Conservation (phyloP, 2,113 vertebrate species). For the Grammomys dolichurus region DNA sequence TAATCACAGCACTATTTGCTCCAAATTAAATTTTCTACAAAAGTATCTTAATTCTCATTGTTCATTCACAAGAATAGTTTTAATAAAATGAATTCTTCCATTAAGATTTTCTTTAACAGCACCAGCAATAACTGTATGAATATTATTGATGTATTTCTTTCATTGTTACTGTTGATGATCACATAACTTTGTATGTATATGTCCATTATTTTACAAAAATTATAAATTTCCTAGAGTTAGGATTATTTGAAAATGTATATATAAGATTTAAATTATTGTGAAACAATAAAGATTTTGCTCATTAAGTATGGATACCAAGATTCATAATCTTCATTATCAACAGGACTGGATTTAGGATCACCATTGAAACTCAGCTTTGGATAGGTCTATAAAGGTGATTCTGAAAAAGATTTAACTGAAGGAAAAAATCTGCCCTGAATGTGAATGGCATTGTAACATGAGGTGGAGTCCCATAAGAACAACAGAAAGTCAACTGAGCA, state of each 20-base stretch:
- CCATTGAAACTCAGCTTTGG: background rate
- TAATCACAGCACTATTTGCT: background rate
- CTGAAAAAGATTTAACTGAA: background rate
- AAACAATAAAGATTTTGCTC: slow-evolving; percentile 38
- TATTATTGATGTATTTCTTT: background rate
- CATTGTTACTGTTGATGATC: background rate
- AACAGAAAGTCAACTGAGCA: background rate
- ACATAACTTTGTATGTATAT: background rate
- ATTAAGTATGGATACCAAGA: background rate
- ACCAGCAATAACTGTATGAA: background rate
- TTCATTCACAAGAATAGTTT: background rate
- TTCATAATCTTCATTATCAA: background rate
- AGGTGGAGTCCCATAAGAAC: background rate
- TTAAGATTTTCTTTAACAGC: background rate
- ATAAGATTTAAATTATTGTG: slow-evolving; percentile 10
- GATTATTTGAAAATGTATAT: background rate
- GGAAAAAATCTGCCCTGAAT: too few species aligned
- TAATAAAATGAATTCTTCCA: slow-evolving; percentile 39
- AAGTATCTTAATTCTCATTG: background rate
- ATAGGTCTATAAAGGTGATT: background rate
- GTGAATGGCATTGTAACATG: background rate
- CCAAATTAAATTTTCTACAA: slow-evolving; percentile 40
- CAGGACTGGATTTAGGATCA: background rate
- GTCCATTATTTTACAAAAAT: slow-evolving; percentile 14
- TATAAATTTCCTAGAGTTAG: background rate